Conservation (phyloP, 2,797 vertebrate genomes). For the Oreortyx pictus region DNA sequence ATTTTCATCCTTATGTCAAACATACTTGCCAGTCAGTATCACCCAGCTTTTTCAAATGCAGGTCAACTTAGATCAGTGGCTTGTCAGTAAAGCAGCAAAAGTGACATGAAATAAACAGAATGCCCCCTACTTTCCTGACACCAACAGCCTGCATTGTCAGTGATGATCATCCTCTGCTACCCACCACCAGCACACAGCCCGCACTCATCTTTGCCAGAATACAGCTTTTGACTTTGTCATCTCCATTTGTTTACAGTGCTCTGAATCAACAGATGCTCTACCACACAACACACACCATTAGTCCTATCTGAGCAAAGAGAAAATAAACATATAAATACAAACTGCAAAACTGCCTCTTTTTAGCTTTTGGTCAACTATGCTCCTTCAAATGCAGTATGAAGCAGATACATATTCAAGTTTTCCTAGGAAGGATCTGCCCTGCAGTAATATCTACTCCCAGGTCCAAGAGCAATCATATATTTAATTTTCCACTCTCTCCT, state of each 20-base stretch:
- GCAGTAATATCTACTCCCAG: background rate
- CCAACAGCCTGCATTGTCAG: background rate
- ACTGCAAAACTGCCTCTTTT: background rate
- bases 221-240: background rate
- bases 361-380: background rate
- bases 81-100: conserved; percentile 14
- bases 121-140: background rate
- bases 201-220: background rate
- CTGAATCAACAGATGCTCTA: conserved; percentile 27
- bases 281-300: background rate
- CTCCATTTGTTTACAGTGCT: conserved; percentile 11
- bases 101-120: conserved; percentile 25
- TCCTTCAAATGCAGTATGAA: background rate
- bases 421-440: background rate
- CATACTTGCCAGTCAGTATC: conserved; percentile 3
- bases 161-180: background rate
- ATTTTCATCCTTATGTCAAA: conserved; percentile 13
- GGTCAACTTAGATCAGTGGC: conserved; percentile 26
- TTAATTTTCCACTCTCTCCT: background rate
- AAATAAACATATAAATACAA: background rate
- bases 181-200: background rate
- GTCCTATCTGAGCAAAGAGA: background rate
- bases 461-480: background rate
- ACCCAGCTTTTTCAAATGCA: conserved; percentile 13
- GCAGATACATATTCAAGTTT: background rate